phyloP scores from a whole-genome alignment of 1,140 invertebrate species.

The Adelges cooleyi region DNA sequence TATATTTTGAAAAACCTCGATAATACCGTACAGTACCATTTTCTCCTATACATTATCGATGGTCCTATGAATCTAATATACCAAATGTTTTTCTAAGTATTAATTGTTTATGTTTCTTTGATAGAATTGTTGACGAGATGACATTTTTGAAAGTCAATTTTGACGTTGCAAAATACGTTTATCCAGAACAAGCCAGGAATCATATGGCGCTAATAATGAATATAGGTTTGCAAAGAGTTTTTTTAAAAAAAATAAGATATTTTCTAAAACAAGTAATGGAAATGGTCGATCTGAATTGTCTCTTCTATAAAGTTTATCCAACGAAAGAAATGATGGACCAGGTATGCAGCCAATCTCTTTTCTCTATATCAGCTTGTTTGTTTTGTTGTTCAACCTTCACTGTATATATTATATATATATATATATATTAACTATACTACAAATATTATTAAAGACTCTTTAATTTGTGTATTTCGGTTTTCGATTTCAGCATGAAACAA shows the following conservation, averaged over 20 bases:
- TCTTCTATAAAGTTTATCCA: not conserved
- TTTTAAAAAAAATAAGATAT: not conserved
- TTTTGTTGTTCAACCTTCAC: too few relatives aligned
- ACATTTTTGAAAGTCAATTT: not conserved
- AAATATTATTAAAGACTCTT: too few relatives aligned
- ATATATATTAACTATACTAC: too few relatives aligned
- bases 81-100: not conserved
- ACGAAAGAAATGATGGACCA: not conserved
- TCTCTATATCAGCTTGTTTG: too few relatives aligned
- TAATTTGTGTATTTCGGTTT: too few relatives aligned
- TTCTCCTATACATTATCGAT: too few relatives aligned
- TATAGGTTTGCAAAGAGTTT: not conserved
- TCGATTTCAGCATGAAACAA: too few relatives aligned
- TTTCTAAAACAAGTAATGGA: slow-evolving; percentile 1
- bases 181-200: not conserved
- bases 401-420: too few relatives aligned
- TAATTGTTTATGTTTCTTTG: too few relatives aligned
- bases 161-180: not conserved
- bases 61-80: not conserved
- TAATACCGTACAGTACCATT: too few relatives aligned
- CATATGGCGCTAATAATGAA: not conserved
- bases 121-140: not conserved
- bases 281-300: not conserved
- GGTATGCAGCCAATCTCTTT: too few relatives aligned
- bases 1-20: not conserved